Base-by-base conservation (phyloP, 2,113 vertebrate species). In the Rissa tridactyla region DNA sequence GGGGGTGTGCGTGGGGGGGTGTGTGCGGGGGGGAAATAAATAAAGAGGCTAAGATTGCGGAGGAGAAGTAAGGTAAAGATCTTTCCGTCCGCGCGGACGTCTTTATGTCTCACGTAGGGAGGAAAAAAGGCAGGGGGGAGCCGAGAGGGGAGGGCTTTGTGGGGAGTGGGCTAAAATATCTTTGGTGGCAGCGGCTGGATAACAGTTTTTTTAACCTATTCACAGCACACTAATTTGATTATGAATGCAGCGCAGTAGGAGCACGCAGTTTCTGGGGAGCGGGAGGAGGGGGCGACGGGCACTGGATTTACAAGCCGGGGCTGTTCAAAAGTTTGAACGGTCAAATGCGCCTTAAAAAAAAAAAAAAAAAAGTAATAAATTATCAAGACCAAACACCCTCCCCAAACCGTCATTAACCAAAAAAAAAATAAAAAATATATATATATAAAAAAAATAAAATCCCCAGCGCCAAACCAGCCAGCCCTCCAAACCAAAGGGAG, bases 171-270 rank as follows among this genome's bases (percentile, higher is more conserved):
- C 92, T 97, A 96, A 96, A 94, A 95, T 96, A 95, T 95, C 96
- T 93, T 94, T 52, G 42, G 83, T 68, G 92, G 94, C 96, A 94
- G 95, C 46, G 92, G 94, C 96, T 90, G 92, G 88, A 70, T 94
- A 94, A 92, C 94, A 95, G 96, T 95, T 97, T 97, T 97, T 92
- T 93, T 97, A 97, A 78, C 91, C 97, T 95, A 95, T 98, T 98
- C 96, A 97, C 96, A 97, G 95, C 13, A 30, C 92, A 96, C 92
- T 98, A 96, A 98, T 98, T 98, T 98, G 98, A 98, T 97, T 98
- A 97, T 98, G 97, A 98, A 98, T 98, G 94, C 93, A 91, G 95
- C 97, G 60, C 96, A 92, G 97, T 97, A 95, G 96, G 96, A 97
- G 70, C 93, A 92, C 55, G 95, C 91, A 89, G 82, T 80, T 97